phyloP scores from a whole-genome alignment of 1,140 invertebrate genomes.

The Caerostris darwini region DNA sequence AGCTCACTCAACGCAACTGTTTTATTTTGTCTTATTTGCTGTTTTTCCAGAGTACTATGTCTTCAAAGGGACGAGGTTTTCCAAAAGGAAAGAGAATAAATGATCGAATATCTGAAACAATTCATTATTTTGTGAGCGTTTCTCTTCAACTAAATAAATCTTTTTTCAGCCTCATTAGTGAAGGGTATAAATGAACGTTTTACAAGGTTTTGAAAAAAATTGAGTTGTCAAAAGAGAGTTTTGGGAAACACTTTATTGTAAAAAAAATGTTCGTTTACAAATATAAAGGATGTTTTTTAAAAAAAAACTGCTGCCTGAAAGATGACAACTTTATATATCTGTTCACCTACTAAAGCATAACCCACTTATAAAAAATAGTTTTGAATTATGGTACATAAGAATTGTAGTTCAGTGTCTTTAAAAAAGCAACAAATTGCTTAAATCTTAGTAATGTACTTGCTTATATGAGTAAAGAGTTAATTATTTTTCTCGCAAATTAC shows the following conservation, averaged over 20 bases:
- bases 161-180: not conserved
- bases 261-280: too few species aligned
- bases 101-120: not conserved
- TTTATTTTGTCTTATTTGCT: not conserved
- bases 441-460: too few species aligned
- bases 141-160: not conserved
- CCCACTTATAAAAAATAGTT: too few species aligned
- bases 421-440: too few species aligned
- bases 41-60: not conserved
- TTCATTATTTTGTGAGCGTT: not conserved
- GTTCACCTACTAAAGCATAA: too few species aligned
- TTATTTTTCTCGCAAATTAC: too few species aligned
- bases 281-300: too few species aligned
- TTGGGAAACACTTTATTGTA: not conserved
- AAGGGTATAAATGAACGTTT: not conserved
- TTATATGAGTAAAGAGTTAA: too few species aligned
- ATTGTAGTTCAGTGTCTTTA: too few species aligned
- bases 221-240: not conserved
- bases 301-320: too few species aligned
- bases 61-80: not conserved
- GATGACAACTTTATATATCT: too few species aligned
- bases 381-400: too few species aligned
- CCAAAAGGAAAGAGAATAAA: not conserved
- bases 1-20: not conserved
- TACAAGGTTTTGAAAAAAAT: not conserved